Base-by-base conservation (phyloP, 2,797 vertebrate genomes). In the Amblyopsis hoosieri region DNA sequence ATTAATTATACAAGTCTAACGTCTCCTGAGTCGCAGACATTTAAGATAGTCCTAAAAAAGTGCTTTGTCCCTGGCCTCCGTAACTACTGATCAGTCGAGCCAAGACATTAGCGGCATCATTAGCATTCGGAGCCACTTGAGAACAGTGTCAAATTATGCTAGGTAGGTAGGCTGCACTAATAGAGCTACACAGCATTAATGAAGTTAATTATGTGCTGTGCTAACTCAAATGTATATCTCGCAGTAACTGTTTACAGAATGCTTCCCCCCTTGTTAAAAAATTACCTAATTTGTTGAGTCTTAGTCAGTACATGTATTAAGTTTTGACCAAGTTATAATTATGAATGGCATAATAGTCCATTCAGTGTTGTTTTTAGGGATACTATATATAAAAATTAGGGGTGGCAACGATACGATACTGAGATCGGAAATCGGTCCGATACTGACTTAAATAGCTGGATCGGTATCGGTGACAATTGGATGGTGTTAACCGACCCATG, bases 1-100 rank as follows among this genome's bases (percentile, higher is more conserved):
- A 89, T 90, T 83, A 88, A 86, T 88, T 79, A 85, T 81, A 68
- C 69, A 84, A 67, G 45, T 53, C 62, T 74, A 55, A 64, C 37
- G 57, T 76, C 75, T 75, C 67, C 69, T 60, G 74, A 76, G 75
- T 65, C 33, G 14, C 75, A 84, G 81, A 86, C 71, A 74, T 79
- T 60, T 62, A 59, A 57, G 71, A 62, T 66, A 84, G 62, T 60
- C 71, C 74, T 64, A 78, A 54, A 69, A 77, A 63, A 13, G 45
- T 37, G 62, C 76, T 67, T 69, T 75, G 67, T 78, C 52, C 17
- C 12, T 9, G 65, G 66, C 66, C 58, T 23, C 70, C 55, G 48
- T 75, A 78, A 83, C 78, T 73, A 78, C 73, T 78, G 81, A 85
- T 72, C 71, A 85, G 74, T 52, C 17, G 19, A 62, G 57, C 55